These are phyloP conservation scores for Drosophila gaucha DNA, from an alignment of 2,888 invertebrate genomes.

Conservation along the genomic window DNA sequence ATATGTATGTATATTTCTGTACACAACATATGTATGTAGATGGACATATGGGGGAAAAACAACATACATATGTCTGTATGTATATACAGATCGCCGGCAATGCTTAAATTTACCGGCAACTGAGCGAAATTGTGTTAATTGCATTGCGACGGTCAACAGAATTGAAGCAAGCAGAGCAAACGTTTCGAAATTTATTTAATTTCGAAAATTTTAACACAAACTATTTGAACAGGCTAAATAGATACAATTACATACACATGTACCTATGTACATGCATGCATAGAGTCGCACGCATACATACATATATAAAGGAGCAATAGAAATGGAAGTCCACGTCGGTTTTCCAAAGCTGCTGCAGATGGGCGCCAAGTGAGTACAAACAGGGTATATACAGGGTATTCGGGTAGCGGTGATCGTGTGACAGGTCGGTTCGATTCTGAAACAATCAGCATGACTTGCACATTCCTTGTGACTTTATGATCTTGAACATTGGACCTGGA, in stretches of 20 bases:
- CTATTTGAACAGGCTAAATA: not conserved
- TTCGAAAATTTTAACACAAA: not conserved
- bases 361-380: conserved; percentile 55
- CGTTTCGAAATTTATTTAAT: conserved; percentile 7
- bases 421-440: not conserved
- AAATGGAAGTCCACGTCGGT: conserved; percentile 60
- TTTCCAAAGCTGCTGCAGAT: conserved; percentile 53
- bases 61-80: not conserved
- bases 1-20: not conserved
- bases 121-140: conserved; percentile 14
- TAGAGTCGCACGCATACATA: not conserved
- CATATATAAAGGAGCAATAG: not conserved
- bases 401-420: not conserved
- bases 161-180: conserved; percentile 14
- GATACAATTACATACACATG: not conserved
- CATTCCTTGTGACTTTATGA: not conserved
- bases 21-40: not conserved
- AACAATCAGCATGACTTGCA: conserved; percentile 5
- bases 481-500: conserved; percentile 28
- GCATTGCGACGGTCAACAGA: conserved; percentile 13
- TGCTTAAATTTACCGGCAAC: conserved; percentile 15
- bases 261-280: not conserved
- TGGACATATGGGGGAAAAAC: not conserved
- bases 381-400: not conserved
- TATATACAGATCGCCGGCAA: not conserved